phyloP scores from a whole-genome alignment of 2,888 invertebrate species.

The Dryocosmus kuriphilus region DNA sequence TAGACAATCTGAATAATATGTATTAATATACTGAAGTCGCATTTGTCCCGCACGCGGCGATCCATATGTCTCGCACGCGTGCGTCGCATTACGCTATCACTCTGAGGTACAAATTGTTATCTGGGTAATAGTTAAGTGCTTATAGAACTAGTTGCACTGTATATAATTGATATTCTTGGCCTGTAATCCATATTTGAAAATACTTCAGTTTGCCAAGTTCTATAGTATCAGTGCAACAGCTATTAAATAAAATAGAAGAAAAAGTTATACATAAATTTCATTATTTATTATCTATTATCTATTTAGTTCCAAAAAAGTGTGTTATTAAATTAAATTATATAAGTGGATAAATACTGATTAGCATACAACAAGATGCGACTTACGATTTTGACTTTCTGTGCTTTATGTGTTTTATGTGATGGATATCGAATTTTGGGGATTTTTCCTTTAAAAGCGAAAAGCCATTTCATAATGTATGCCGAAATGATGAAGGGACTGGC shows the following conservation, averaged over 20 bases:
- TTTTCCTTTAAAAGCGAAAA: slow-evolving; percentile 77
- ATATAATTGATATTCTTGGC: background rate
- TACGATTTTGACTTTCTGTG: background rate
- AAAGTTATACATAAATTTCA: too few species aligned
- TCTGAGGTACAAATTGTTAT: too few species aligned
- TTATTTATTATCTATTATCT: too few species aligned
- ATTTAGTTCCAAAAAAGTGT: too few species aligned
- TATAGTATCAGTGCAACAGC: background rate
- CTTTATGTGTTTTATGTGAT: slow-evolving; percentile 2
- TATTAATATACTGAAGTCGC: too few species aligned
- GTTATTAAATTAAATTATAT: background rate
- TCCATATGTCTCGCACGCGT: too few species aligned
- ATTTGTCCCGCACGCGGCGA: too few species aligned
- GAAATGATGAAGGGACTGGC: slow-evolving; percentile 77
- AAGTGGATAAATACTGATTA: background rate
- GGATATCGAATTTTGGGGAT: slow-evolving; percentile 75
- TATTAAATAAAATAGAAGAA: too few species aligned
- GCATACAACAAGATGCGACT: background rate
- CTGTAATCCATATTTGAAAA: background rate
- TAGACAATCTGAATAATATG: too few species aligned
- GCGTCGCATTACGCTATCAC: too few species aligned
- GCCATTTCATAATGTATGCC: slow-evolving; percentile 78
- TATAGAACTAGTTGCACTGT: background rate
- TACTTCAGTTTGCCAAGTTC: too few species aligned
- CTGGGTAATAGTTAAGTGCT: background rate